phyloP scores from a whole-genome alignment of 1,140 invertebrate species.

The Brachionus sp. region DNA sequence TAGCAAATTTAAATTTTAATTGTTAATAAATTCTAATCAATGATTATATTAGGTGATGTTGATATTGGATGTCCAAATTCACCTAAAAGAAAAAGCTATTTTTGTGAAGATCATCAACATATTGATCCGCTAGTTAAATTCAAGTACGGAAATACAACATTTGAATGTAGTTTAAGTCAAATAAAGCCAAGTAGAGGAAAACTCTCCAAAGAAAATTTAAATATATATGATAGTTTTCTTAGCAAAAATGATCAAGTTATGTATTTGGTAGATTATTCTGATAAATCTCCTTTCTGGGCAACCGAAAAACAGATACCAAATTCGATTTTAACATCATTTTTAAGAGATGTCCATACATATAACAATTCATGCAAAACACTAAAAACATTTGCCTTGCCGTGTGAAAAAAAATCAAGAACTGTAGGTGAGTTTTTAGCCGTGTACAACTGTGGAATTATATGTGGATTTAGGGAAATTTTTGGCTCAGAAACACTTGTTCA shows the following conservation, averaged over 20 bases:
- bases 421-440: neutral
- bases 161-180: neutral
- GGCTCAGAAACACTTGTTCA: neutral
- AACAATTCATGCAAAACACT: neutral
- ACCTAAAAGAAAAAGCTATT: neutral
- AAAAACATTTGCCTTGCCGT: neutral
- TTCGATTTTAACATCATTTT: neutral
- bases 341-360: neutral
- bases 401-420: neutral
- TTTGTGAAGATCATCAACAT: neutral
- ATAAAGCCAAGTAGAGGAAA: neutral
- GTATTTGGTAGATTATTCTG: neutral
- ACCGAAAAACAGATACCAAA: neutral
- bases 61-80: neutral
- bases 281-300: neutral
- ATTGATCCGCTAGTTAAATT: neutral
- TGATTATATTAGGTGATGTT: neutral
- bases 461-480: neutral
- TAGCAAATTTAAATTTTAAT: neutral
- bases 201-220: slow-evolving; percentile 10
- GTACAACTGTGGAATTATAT: neutral
- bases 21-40: neutral
- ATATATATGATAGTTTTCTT: neutral
- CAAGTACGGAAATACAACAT: neutral
- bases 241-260: neutral